Conservation (phyloP, 23 tunicate genomes). For the Trididemnum miniatum region DNA sequence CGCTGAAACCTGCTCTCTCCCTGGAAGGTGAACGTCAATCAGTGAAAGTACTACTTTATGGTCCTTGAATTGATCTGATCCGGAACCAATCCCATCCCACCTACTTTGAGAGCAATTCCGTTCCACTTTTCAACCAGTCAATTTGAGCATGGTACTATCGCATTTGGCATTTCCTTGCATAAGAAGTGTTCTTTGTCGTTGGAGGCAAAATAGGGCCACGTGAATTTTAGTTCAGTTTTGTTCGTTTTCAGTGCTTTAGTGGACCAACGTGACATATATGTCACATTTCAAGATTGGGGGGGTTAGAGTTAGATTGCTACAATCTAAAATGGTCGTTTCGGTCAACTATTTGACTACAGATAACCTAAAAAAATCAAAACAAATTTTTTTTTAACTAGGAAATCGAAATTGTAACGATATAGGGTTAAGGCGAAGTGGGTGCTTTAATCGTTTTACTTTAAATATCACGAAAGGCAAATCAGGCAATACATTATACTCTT, state of each 20-base stretch:
- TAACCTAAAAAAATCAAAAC: neutral
- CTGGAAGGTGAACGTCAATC: too few relatives aligned
- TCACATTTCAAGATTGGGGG: neutral
- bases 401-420: neutral
- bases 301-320: neutral
- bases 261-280: constrained; percentile 9
- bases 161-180: neutral
- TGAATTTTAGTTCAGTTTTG: neutral
- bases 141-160: neutral
- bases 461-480: too few relatives aligned
- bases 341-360: neutral
- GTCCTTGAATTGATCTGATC: neutral
- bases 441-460: too few relatives aligned
- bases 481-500: too few relatives aligned
- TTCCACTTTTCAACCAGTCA: neutral
- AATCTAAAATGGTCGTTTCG: neutral
- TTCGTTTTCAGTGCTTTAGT: neutral
- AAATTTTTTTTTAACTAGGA: neutral
- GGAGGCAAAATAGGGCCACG: neutral
- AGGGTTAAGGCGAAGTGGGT: constrained; percentile 1
- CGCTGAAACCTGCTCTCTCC: too few relatives aligned
- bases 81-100: neutral
- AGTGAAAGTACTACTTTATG: too few relatives aligned
- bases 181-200: neutral
- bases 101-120: neutral